A percentile compares a stretch with the other conserved stretches of the same genome.
phyloP scores from a whole-genome alignment of 1,140 invertebrate species.

The Drosophila ohnishii region DNA sequence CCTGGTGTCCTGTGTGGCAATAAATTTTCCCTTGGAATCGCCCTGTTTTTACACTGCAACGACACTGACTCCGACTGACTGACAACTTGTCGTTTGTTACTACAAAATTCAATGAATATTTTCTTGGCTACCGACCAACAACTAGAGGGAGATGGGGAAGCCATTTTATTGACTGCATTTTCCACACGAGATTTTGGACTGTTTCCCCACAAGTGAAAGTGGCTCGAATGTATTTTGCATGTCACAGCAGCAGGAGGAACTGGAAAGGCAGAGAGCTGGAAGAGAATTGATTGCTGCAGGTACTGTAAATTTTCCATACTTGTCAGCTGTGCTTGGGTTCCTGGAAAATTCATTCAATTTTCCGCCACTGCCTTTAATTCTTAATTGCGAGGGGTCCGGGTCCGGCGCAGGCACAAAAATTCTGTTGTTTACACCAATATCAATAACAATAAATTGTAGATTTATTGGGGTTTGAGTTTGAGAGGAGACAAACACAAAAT shows the following conservation, averaged over 20 bases:
- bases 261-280: slow-evolving; percentile 4
- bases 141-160: slow-evolving; percentile 5
- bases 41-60: slow-evolving; percentile 27
- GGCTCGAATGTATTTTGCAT: slow-evolving; percentile 54
- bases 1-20: slow-evolving; percentile 27
- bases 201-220: slow-evolving; percentile 50
- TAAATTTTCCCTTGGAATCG: slow-evolving; percentile 56
- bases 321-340: slow-evolving; percentile 52
- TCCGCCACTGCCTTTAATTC: slow-evolving; percentile 53
- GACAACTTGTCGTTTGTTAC: slow-evolving; percentile 73
- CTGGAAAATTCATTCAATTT: slow-evolving; percentile 47
- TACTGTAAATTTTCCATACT: slow-evolving; percentile 48
- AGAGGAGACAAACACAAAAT: slow-evolving; percentile 36
- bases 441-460: slow-evolving; percentile 79
- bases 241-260: slow-evolving; percentile 2
- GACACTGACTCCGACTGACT: slow-evolving; percentile 32
- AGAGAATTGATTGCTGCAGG: slow-evolving; percentile 30
- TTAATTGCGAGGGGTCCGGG: slow-evolving; percentile 48
- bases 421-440: slow-evolving; percentile 68
- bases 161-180: slow-evolving; percentile 66
- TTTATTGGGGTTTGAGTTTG: slow-evolving; percentile 57
- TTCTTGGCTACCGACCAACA: slow-evolving; percentile 33
- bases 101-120: slow-evolving; percentile 79
- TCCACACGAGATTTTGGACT: slow-evolving; percentile 45
- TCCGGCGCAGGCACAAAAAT: slow-evolving; percentile 15